Evolutionary conservation across 1,140 invertebrate species (phyloP), one percentile per base, ranked within the genome.

Genomic region (Caenorhabditis remanei): DNA sequence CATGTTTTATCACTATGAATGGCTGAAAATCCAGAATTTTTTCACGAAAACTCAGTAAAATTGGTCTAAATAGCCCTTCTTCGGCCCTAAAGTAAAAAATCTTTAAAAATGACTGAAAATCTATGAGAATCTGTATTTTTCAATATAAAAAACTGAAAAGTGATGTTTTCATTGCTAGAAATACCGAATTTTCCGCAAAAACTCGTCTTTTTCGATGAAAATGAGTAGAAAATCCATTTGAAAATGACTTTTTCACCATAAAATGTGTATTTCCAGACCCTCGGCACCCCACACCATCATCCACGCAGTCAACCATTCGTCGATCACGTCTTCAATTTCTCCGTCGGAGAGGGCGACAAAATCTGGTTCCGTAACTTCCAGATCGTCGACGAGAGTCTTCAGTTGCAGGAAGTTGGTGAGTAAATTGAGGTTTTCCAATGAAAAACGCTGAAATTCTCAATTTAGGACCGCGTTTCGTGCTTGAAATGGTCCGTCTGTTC

Each of bases 321-420:
- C 92, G 98, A 99, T 93, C 97, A 99, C 94, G 96, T 99, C 0
- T 96, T 97, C 90, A 96, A 96, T 24, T 99, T 99, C 92, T 96
- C 95, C 87, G 94, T 97, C 86, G 92, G 98, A 14, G n/a, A 58
- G 21, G 98, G 99, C 92, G 96, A 97, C 87, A 95, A 96, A 89
- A 97, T 99, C 92, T 99, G 98, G 97, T 99, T 99, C 91, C 94
- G 98, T 88, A 99, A 99, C 94, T 99, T 96, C 93, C 98, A 99
- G 94, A 98, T 99, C 90, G 94, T 99, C 32, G 96, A 97, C 79
- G 97, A 99, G 94, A 96, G 97, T 94, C 97, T 96, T 88, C 96
- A 96, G 67, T 94, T 99, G 50, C 95, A 96, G 53, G 98, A 99
- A 95, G 97, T 99, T 91, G 98, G 95, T 94, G 91, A 89, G 86